Percentiles rank a stretch among this genome's conserved stretches.
Conservation (phyloP, 2,888 invertebrate genomes). For the Papilio gigon region DNA sequence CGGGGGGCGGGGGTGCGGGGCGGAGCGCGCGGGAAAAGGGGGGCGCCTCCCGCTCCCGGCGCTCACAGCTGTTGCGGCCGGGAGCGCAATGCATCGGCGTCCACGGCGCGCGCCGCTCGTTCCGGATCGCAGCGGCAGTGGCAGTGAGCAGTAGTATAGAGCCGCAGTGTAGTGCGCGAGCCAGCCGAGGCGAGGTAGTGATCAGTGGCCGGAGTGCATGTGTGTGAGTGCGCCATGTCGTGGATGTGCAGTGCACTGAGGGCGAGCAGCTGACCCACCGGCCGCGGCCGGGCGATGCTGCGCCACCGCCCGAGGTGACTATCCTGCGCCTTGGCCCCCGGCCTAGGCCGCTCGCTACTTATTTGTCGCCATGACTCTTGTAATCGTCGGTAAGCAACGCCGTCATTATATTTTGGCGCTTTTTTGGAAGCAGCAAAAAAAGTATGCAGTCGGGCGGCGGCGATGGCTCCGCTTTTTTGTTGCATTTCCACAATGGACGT, state of each 20-base stretch:
- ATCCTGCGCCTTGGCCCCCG: slow-evolving; percentile 74
- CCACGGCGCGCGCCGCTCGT: slow-evolving; percentile 72
- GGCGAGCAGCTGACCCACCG: slow-evolving; percentile 71
- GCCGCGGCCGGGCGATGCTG: slow-evolving; percentile 73
- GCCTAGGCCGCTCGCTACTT: slow-evolving; percentile 56
- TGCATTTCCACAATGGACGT: slow-evolving; percentile 67
- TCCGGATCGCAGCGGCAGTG: slow-evolving; percentile 55
- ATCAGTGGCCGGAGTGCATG: slow-evolving; percentile 55
- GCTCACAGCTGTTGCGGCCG: slow-evolving; percentile 76
- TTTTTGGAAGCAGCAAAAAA: slow-evolving; percentile 60
- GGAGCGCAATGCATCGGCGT: slow-evolving; percentile 80
- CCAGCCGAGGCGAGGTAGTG: too few relatives aligned
- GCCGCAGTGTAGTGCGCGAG: slow-evolving; percentile 65
- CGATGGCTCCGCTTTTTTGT: slow-evolving; percentile 57
- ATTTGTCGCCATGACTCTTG: slow-evolving; percentile 54
- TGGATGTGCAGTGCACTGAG: slow-evolving; percentile 69
- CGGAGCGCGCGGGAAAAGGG: slow-evolving; percentile 56
- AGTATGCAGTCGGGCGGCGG: slow-evolving; percentile 49
- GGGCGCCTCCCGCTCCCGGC: slow-evolving; percentile 81
- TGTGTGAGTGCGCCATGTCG: slow-evolving; percentile 64
- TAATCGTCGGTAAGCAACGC: slow-evolving; percentile 67
- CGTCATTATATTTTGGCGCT: slow-evolving; percentile 58
- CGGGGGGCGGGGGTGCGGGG: slow-evolving; percentile 68
- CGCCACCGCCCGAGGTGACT: slow-evolving; percentile 82
- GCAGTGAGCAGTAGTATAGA: slow-evolving; percentile 1